These are phyloP conservation scores for Catharus ustulatus DNA, from an alignment of 2,797 vertebrate genomes.

Conservation along the genomic window DNA sequence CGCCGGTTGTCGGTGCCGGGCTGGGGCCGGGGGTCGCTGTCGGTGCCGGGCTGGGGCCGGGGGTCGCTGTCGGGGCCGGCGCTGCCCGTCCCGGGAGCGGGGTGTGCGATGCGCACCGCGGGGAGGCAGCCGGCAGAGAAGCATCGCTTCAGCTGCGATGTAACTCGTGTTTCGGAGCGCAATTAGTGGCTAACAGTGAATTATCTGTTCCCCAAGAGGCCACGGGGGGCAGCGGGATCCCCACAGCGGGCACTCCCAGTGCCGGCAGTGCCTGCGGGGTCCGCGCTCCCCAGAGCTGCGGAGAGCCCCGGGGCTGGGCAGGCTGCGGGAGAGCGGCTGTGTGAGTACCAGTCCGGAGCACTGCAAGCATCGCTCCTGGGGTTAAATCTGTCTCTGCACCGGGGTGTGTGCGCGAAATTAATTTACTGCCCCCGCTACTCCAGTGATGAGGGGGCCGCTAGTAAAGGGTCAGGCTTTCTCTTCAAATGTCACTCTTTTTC, in stretches of 20 bases:
- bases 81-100: not conserved
- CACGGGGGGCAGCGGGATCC: not conserved
- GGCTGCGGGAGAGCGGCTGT: not conserved
- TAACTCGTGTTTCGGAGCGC: not conserved
- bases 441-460: accelerated
- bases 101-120: accelerated
- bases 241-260: not conserved
- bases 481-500: not conserved
- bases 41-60: not conserved
- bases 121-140: not conserved
- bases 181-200: not conserved
- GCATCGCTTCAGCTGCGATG: not conserved
- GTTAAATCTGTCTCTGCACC: accelerated
- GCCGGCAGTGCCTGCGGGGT: not conserved
- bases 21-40: too few relatives aligned
- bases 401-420: accelerated
- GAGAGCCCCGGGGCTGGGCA: not conserved
- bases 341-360: not conserved
- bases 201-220: not conserved
- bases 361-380: accelerated
- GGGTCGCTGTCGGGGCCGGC: not conserved
- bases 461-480: not conserved
- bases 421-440: not conserved
- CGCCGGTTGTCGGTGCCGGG: too few relatives aligned
- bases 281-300: not conserved